A percentile compares a stretch with the other conserved stretches of the same genome.
Conservation (phyloP, 2,113 vertebrate genomes). For the Helogale parvula region DNA sequence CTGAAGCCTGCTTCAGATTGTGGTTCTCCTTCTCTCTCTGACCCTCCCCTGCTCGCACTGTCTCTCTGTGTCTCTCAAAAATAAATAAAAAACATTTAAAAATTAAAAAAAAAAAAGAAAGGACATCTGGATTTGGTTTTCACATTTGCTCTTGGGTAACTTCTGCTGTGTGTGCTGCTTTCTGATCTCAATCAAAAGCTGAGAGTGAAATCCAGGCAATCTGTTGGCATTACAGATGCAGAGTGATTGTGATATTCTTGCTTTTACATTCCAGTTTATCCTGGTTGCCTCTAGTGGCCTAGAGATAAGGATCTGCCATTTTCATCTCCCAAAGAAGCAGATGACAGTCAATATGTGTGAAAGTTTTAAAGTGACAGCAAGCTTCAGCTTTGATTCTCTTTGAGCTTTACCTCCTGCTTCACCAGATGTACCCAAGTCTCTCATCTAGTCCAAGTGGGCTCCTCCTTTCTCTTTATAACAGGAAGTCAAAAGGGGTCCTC, state of each 20-base stretch:
- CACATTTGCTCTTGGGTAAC: not conserved
- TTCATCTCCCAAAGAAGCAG: not conserved
- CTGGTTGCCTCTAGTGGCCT: not conserved
- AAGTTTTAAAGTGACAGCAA: slow-evolving; percentile 6
- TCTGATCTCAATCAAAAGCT: slow-evolving; percentile 27
- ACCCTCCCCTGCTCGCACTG: no score
- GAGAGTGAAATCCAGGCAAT: not conserved
- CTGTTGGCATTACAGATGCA: slow-evolving; percentile 22
- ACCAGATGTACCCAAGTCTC: not conserved
- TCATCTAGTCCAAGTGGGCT: not conserved
- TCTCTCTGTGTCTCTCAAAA: no score
- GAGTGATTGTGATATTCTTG: slow-evolving; percentile 11
- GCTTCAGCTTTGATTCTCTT: not conserved
- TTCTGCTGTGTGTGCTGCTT: not conserved
- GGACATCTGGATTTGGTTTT: slow-evolving; percentile 39
- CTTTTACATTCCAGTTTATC: slow-evolving; percentile 24
- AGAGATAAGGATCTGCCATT: not conserved
- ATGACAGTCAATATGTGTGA: not conserved
- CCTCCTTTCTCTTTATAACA: not conserved
- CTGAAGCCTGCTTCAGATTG: no score
- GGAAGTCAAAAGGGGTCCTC: not conserved
- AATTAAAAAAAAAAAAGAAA: not conserved
- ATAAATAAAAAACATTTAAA: no score
- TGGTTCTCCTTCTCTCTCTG: no score
- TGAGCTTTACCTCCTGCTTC: not conserved